Evolutionary conservation across 2,113 vertebrate genomes (phyloP).

Genomic region (Sprattus sprattus): DNA sequence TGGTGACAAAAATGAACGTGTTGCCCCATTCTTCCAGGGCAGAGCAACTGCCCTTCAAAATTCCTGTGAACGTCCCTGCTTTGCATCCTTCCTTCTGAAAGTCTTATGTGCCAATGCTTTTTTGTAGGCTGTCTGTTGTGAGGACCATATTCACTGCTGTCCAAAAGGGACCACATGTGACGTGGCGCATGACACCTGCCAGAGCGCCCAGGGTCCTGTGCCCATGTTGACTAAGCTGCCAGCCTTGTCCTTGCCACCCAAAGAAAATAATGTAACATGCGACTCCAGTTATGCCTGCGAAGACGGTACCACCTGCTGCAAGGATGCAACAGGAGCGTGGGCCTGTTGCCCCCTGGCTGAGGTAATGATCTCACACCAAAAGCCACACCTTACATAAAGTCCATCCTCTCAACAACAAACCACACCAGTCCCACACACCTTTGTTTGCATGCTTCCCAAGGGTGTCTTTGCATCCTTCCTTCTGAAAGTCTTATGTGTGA

Average conservation of each 20-base stretch:
- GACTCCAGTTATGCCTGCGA: conserved; percentile 31
- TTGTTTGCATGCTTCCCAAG: no score
- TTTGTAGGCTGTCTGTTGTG: conserved; percentile 75
- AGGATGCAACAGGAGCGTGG: conserved; percentile 31
- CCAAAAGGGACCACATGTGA: conserved; percentile 68
- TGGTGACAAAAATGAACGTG: no score
- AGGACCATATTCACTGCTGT: conserved; percentile 73
- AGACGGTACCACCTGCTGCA: conserved; percentile 58
- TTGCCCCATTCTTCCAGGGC: no score
- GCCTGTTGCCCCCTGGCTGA: conserved; percentile 58
- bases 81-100: neutral
- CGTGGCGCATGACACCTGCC: conserved; percentile 52
- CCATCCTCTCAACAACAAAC: no score
- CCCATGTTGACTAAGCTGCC: conserved; percentile 61
- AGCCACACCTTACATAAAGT: no score
- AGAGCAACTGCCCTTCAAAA: no score
- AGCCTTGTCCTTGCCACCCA: neutral
- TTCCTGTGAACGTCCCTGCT: neutral
- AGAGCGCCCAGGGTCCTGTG: conserved; percentile 23
- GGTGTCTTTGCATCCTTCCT: no score
- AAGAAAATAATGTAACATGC: conserved; percentile 41
- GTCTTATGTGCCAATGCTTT: neutral
- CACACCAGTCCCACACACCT: no score
- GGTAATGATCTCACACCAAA: conserved; percentile 35
- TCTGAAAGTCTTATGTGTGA: no score